Conservation (phyloP, 2,113 vertebrate species). For the Vulpes ferrilata region DNA sequence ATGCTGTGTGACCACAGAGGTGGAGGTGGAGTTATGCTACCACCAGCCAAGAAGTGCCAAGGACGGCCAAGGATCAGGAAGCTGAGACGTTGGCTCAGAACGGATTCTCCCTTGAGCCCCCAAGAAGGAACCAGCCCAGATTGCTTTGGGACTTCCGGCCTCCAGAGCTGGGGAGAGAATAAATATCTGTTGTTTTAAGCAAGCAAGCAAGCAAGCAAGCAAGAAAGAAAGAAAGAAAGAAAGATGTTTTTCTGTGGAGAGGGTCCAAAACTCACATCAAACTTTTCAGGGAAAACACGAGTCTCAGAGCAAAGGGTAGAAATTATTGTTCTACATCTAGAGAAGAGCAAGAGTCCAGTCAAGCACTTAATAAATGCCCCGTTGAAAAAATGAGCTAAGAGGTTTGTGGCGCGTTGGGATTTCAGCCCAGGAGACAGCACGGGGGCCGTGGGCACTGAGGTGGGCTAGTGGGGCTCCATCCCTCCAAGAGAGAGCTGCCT, state of each 20-base stretch:
- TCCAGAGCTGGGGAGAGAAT: background rate
- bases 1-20: background rate
- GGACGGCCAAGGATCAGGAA: background rate
- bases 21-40: background rate
- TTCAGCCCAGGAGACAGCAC: background rate
- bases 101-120: background rate
- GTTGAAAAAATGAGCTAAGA: background rate
- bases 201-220: no score
- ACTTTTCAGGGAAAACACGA: background rate
- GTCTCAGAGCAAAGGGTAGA: background rate
- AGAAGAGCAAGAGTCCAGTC: accelerated
- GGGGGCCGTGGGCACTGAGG: background rate
- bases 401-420: background rate
- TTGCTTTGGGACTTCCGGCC: background rate
- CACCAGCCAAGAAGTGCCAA: background rate
- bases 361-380: background rate
- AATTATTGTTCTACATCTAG: background rate
- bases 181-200: background rate
- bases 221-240: no score
- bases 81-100: background rate
- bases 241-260: background rate
- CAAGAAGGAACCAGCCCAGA: background rate
- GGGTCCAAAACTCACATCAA: background rate
- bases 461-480: background rate
- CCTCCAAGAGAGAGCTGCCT: background rate